Evolutionary conservation across 2,797 vertebrate genomes (phyloP), one percentile per base, ranked within the genome.

Genomic region (Platyrinchus mystaceus): DNA sequence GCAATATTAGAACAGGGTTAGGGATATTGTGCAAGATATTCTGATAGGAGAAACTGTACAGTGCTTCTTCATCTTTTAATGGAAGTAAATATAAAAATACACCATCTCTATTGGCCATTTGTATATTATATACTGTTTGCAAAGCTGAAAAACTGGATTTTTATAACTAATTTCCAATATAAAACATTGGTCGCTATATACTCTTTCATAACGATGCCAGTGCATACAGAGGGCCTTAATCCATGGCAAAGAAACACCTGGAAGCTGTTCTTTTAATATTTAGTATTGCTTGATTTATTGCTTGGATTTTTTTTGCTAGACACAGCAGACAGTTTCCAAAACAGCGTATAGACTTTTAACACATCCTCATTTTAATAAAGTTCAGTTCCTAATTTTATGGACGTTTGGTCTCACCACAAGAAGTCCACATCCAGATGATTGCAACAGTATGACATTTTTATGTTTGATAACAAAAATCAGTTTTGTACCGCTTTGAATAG

Each of bases 361-460:
- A 82, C n/a, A 64, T 87, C 59, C 50, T 89, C 37, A 52, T 94
- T 95, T 92, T 86, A 78, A 84, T 67, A 27, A 55, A 86, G n/a
- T 56, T 91, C 44, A 43, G 5, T 77, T 94, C 55, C 70, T 83
- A 64, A 79, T 91, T 93, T 84, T 87, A 69, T 21, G 11, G 55
- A 37, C 0, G 4, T 94, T 91, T 70, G 56, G 37, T 56, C 26
- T 91, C 37, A 53, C 17, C 3, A 6, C 59, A 87, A 23, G 53
- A 91, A 62, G 20, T 50, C 14, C 27, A 53, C n/a, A 58, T 71
- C 84, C 24, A 39, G 70, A 79, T 90, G 62, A 92, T 53, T 59
- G 52, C 34, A 88, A 32, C 14, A 78, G 15, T 28, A 82, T 53
- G 63, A 67, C 28, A 7, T 79, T 81, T 84, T 81, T 55, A 43